Conservation (phyloP, 2,797 vertebrate species). For the Thripadectes ignobilis region DNA sequence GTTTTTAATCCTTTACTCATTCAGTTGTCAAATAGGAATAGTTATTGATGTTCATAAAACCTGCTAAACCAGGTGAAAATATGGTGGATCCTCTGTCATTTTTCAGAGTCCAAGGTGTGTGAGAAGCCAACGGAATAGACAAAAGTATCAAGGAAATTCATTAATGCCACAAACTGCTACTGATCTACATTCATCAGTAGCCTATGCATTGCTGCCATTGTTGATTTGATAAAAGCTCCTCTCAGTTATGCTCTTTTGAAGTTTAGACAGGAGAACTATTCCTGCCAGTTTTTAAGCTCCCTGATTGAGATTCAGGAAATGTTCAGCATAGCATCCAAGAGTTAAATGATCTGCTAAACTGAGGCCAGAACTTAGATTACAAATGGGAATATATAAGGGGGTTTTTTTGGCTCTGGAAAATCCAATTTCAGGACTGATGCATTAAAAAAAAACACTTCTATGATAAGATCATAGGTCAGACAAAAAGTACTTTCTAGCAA, state of each 20-base stretch:
- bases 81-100: background rate
- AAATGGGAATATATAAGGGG: background rate
- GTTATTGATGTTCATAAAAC: background rate
- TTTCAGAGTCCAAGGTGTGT: background rate
- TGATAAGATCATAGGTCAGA: background rate
- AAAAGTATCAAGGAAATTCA: background rate
- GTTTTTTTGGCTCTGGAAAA: constrained; percentile 14
- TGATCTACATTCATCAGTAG: background rate
- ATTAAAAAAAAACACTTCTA: background rate
- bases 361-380: background rate
- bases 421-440: background rate
- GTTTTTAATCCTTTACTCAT: background rate
- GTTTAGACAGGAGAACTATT: background rate
- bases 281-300: background rate
- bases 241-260: background rate
- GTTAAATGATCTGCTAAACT: background rate
- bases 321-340: background rate
- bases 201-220: background rate
- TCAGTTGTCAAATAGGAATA: background rate
- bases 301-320: background rate
- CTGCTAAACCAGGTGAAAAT: background rate
- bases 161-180: background rate
- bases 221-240: background rate
- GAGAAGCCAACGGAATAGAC: background rate
- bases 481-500: background rate